Evolutionary conservation across 1,140 invertebrate species (phyloP), one percentile per base, ranked within the genome.

Genomic region (Nilaparvata lugens): DNA sequence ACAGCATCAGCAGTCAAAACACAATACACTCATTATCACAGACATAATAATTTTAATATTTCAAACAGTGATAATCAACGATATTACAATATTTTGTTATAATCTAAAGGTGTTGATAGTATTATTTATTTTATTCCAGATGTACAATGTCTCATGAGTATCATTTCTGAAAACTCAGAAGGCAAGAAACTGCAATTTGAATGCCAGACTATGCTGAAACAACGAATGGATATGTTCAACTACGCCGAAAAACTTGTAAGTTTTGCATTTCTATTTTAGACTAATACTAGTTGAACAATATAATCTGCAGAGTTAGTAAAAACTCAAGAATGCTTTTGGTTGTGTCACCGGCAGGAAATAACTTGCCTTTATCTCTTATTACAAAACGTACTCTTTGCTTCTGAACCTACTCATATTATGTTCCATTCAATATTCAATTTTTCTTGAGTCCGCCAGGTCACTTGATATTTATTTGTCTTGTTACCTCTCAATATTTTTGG

Each of bases 141-240:
- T 74, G 79, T 94, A 45, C 85, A 84, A 71, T 95, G 93, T 74
- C 75, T 95, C 43, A 83, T 88, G 74, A 80, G 82, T 61, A 78
- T 86, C 45, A 70, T 91, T 58, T 78, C 86, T 68, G 83, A 86
- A 65, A 68, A 70, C 25, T 74, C 76, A 60, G 77, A 70, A 62
- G 79, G 79, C 21, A 83, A 84, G 69, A 79, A 81, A 56, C 74
- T 95, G 42, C 83, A 88, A 64, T 67, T 76, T 51, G 86, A 90
- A 64, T 95, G 92, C 72, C 81, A 84, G 64, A 83, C 82, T 64
- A 87, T 89, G 79, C 73, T 96, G 51, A 79, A 80, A 56, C 85
- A 84, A 60, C 80, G 93, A 66, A 84, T 92, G 66, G 86, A 93
- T 76, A 92, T 95, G 88, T 95, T 92, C 72, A 86, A 81, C 75